Base-by-base conservation (phyloP, 2,888 invertebrate genomes). In the Diadegma fenestrale region DNA sequence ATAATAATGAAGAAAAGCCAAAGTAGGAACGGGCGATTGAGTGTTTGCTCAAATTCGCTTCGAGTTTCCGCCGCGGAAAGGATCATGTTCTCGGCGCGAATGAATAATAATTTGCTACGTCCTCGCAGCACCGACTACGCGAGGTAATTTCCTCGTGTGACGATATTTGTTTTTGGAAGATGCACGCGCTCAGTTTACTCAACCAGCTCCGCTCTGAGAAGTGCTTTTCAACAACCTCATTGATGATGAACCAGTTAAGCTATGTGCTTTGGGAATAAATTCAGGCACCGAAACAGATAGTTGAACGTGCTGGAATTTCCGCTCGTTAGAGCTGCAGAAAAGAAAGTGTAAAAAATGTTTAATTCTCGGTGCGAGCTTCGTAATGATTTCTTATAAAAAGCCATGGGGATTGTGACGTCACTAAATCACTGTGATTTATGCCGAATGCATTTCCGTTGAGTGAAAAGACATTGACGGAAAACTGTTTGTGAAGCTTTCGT, bases 291-390 rank as follows among this genome's bases (percentile, higher is more conserved):
- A 22, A n/a, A 51, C 17, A 14, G 64, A 17, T 10, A 43, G 61
- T 30, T 61, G n/a, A 30, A 43, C 10, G 26, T 37, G 63, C 75
- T 17, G 7, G 33, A 85, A 81, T 85, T 85, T 84, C 54, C 61
- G 63, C 73, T 85, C 81, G 79, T 85, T 85, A 79, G 69, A 81
- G 51, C 43, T 80, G 43, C 80, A 61, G 17, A n/a, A 77, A 75
- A 72, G 72, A 75, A 85, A 79, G 82, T 19, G 19, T 58, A 61
- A 81, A n/a, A n/a, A n/a, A n/a, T n/a, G n/a, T n/a, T n/a, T n/a
- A n/a, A 79, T 75, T 79, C 75, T 79, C 30, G 51, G 37, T 41
- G 69, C 68, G 6, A 68, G 7, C 17, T 19, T 45, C 45, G 45
- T 68, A 17, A 43, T 68, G 26, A 68, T 68, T 45, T n/a, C n/a